These are phyloP conservation scores for Lepidotrigona ventralis DNA, from an alignment of 1,140 invertebrate genomes.

Conservation along the genomic window DNA sequence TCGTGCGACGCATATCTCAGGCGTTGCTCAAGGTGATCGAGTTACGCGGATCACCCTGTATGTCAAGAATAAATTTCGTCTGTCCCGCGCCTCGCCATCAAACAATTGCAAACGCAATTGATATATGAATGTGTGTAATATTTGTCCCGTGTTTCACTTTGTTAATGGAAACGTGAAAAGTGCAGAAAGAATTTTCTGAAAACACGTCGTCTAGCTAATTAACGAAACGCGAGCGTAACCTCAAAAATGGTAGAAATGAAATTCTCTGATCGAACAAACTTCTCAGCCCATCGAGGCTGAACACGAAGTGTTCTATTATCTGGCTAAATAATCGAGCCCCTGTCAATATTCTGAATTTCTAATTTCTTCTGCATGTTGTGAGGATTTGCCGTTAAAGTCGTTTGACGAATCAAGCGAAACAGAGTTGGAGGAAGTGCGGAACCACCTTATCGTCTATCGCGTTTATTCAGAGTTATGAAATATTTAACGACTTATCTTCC, in stretches of 20 bases:
- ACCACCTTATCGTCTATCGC: neutral
- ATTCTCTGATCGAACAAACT: neutral
- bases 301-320: neutral
- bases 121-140: no score
- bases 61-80: no score
- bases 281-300: neutral
- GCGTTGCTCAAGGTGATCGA: no score
- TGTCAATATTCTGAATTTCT: neutral
- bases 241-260: neutral
- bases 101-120: no score
- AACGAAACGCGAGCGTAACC: no score
- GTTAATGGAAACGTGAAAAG: neutral
- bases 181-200: no score
- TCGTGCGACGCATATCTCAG: no score
- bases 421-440: neutral
- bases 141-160: no score
- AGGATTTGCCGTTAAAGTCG: neutral
- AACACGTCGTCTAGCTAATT: no score
- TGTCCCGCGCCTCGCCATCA: no score
- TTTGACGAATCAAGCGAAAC: neutral
- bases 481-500: neutral
- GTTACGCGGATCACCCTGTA: no score
- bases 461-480: neutral
- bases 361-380: neutral
- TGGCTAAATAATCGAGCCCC: neutral